Conservation (phyloP, 2,113 vertebrate genomes). For the Petrocephalus zakoni region DNA sequence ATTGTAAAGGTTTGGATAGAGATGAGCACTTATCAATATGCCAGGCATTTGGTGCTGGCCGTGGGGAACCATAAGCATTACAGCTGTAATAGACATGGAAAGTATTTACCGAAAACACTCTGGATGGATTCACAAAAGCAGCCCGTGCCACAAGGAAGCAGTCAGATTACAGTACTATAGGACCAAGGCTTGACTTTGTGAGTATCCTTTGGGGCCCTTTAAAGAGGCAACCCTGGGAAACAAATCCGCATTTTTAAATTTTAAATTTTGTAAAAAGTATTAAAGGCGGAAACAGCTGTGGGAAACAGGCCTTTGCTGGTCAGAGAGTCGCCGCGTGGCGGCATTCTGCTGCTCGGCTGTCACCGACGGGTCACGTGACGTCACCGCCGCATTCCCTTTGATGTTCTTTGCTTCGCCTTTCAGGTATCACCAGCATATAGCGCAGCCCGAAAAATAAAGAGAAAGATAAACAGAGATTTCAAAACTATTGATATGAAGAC, state of each 20-base stretch:
- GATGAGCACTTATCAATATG: neutral
- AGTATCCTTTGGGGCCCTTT: neutral
- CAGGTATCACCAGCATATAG: slow-evolving; percentile 36
- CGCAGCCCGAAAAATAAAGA: slow-evolving; percentile 30
- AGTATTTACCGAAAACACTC: neutral
- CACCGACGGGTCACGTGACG: slow-evolving; percentile 34
- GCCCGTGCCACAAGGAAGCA: neutral
- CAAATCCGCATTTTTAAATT: neutral
- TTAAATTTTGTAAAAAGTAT: no score
- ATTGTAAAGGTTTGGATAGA: neutral
- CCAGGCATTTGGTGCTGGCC: neutral
- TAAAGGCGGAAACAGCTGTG: neutral
- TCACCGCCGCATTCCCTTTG: slow-evolving; percentile 41
- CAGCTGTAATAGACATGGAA: neutral
- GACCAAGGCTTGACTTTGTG: neutral
- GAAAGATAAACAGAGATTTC: slow-evolving; percentile 48
- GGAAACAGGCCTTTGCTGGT: neutral
- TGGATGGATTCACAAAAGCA: neutral
- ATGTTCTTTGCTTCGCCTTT: slow-evolving; percentile 28
- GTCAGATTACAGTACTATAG: neutral
- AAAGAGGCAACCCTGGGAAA: neutral
- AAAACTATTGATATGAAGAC: slow-evolving; percentile 48
- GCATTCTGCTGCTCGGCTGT: neutral
- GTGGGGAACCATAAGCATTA: neutral
- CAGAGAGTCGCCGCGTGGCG: neutral